Conservation (phyloP, 2,797 vertebrate genomes). For the Scolopax rusticola region DNA sequence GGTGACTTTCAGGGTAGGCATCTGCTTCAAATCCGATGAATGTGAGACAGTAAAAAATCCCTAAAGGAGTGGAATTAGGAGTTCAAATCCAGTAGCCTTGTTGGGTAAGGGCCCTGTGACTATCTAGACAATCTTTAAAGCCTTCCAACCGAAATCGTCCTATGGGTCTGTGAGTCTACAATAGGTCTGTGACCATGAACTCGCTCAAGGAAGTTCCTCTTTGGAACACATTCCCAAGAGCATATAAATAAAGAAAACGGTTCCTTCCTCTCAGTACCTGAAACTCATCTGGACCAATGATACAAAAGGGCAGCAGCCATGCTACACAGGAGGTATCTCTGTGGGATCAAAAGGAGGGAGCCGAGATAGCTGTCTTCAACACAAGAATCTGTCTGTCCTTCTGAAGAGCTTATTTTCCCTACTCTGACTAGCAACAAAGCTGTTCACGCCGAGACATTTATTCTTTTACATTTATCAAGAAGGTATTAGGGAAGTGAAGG, state of each 20-base stretch:
- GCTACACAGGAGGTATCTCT: rapidly evolving
- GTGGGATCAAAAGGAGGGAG: background rate
- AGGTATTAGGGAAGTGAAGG: background rate
- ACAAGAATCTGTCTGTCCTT: background rate
- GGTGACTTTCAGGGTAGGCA: background rate
- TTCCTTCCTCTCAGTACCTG: background rate
- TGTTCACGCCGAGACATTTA: background rate
- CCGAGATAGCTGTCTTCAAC: background rate
- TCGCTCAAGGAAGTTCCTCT: background rate
- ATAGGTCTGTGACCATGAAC: background rate
- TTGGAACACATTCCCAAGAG: background rate
- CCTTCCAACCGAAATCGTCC: background rate
- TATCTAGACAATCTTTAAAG: background rate
- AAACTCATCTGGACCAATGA: background rate
- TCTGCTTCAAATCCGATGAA: background rate
- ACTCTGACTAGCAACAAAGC: background rate
- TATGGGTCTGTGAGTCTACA: background rate
- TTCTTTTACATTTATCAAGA: background rate
- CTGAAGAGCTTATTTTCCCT: background rate
- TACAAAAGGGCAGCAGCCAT: background rate
- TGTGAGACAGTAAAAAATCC: background rate
- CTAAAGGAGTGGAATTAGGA: background rate
- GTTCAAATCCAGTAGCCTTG: background rate
- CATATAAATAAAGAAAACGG: background rate
- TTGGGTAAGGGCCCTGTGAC: background rate